Evolutionary conservation across 2,888 invertebrate species (phyloP), one percentile per base, ranked within the genome.

Genomic region (Teleogryllus oceanicus): DNA sequence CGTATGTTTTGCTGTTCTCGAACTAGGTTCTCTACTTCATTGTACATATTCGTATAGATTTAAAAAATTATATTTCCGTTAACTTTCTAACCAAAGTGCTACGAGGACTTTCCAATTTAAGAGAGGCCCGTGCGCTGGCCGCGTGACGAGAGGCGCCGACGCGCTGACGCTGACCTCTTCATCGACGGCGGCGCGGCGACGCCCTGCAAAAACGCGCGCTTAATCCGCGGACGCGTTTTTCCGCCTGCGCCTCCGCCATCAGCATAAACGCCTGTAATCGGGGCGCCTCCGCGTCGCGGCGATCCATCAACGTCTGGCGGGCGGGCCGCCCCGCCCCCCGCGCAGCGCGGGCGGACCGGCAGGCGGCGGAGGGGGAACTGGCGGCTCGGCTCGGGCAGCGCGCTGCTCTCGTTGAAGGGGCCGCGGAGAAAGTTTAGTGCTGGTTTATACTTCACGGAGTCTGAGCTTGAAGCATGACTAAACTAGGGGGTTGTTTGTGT

Each of bases 141-240:
- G 37, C 8, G 37, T 37, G 62, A 13, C 62, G 62, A n/a, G 62
- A 18, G 62, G n/a, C 62, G 62, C 3, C 62, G 62, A 13, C n/a
- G 62, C 13, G 13, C 62, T 62, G 62, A 62, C 62, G 62, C 62
- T 62, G 62, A 62, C n/a, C 62, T 62, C 62, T 62, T 62, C 62
- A 62, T 62, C 62, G 62, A 2, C 62, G 18, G 62, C 12, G 24
- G 24, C 21, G 24, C 5, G 37, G 8, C 37, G 37, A 37, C 37
- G 37, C 37, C 37, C 37, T 8, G 62, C 62, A 62, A 62, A 62
- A 62, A 62, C 62, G n/a, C n/a, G 62, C n/a, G 16, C 62, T 62
- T 62, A 62, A 62, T 62, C 62, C 62, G 62, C 62, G 62, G 62
- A 62, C 62, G 62, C 62, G 62, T 62, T 62, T 62, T 62, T n/a